Evolutionary conservation across 2,888 invertebrate species (phyloP).

Genomic region (Megalurothrips usitatus): DNA sequence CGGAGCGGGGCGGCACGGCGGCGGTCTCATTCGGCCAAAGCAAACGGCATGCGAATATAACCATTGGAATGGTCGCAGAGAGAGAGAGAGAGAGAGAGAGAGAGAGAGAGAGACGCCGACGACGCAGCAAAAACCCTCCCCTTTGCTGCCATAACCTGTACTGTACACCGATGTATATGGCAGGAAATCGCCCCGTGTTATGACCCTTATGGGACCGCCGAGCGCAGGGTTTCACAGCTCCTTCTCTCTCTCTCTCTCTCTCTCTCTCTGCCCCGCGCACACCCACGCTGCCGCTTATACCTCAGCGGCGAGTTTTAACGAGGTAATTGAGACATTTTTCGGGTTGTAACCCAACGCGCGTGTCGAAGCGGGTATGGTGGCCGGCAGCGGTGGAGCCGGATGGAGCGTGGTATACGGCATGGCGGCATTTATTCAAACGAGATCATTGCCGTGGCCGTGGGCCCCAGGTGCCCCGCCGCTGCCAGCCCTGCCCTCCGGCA

Average conservation of each 20-base stretch:
- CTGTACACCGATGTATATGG: constrained; percentile 13
- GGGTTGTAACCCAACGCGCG: background rate
- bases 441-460: background rate
- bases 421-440: constrained; percentile 11
- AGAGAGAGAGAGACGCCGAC: too few species aligned
- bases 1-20: background rate
- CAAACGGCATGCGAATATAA: too few species aligned
- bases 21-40: background rate
- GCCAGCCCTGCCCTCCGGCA: too few species aligned
- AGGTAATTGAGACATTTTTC: constrained; percentile 23
- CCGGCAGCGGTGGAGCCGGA: background rate
- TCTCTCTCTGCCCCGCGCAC: background rate
- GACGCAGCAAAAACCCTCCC: too few species aligned
- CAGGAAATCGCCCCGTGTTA: background rate
- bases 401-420: background rate
- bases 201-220: background rate
- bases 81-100: too few species aligned
- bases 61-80: too few species aligned
- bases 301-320: background rate
- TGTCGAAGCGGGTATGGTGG: background rate
- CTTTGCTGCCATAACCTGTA: background rate
- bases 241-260: background rate
- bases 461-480: background rate
- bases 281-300: background rate
- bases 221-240: background rate